Evolutionary conservation across 2,113 vertebrate genomes (phyloP), one percentile per base, ranked within the genome.

Genomic region (Amia ocellicauda): DNA sequence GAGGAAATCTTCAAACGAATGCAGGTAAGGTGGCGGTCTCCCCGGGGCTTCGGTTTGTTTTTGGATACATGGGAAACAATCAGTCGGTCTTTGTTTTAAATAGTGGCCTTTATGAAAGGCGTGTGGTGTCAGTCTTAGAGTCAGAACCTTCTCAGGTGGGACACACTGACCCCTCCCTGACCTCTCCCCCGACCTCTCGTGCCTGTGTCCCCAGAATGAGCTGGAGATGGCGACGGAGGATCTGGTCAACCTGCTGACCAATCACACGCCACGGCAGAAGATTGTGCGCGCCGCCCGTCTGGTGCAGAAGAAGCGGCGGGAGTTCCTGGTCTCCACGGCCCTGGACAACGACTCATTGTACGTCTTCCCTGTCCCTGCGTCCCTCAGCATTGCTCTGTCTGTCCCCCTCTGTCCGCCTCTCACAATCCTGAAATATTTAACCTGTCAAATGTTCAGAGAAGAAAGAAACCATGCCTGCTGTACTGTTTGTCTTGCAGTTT

Each of bases 1-100:
- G 98, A 97, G 78, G 97, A 99, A 89, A 99, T 99, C 86, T 99
- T 98, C 85, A 96, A 99, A 89, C 93, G 98, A 78, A 99, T 99
- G 96, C 97, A 99, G 94, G 97, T 98, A 84, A 36, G 31, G 31
- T n/a, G n/a, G n/a, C n/a, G n/a, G n/a, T n/a, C n/a, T n/a, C n/a
- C n/a, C n/a, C n/a, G n/a, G n/a, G n/a, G n/a, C n/a, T n/a, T n/a
- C n/a, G n/a, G n/a, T n/a, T n/a, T n/a, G n/a, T n/a, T n/a, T n/a
- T n/a, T n/a, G n/a, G n/a, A n/a, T n/a, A n/a, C n/a, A n/a, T n/a
- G n/a, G n/a, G n/a, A n/a, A n/a, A n/a, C n/a, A n/a, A n/a, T n/a
- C n/a, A n/a, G n/a, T n/a, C n/a, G n/a, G n/a, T n/a, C n/a, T n/a
- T n/a, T n/a, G n/a, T n/a, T n/a, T n/a, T n/a, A n/a, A n/a, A n/a